Conservation (phyloP, 2,797 vertebrate species). For the Semaprochilodus insignis region DNA sequence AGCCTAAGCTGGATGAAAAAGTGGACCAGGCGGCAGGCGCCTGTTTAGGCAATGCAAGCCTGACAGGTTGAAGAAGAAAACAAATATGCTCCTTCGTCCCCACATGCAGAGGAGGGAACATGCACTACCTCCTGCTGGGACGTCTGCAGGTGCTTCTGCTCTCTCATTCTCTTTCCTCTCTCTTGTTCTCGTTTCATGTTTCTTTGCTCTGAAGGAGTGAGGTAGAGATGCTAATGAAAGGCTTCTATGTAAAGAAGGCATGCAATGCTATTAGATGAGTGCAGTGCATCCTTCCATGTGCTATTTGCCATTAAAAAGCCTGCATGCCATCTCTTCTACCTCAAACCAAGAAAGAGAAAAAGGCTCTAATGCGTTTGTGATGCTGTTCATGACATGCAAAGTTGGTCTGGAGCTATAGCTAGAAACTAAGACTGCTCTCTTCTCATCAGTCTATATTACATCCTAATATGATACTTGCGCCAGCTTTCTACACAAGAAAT, state of each 20-base stretch:
- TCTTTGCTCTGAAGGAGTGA: neutral
- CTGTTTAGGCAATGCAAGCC: neutral
- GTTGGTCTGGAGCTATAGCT: too few relatives aligned
- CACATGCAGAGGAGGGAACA: slow-evolving; percentile 4
- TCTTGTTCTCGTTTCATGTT: neutral
- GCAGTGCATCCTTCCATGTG: neutral
- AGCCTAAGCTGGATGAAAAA: neutral
- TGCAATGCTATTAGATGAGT: neutral
- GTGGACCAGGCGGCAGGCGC: neutral
- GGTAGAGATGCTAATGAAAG: neutral
- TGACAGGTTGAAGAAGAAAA: slow-evolving; percentile 16
- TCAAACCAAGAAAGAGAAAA: neutral
- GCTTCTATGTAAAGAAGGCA: neutral
- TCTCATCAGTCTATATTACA: neutral
- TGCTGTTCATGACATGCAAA: neutral
- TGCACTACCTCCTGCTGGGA: slow-evolving; percentile 24
- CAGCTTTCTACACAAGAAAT: too few relatives aligned
- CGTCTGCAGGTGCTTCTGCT: slow-evolving; percentile 30
- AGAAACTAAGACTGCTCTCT: neutral
- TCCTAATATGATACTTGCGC: too few relatives aligned
- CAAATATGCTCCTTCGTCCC: slow-evolving; percentile 9
- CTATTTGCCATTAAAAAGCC: neutral
- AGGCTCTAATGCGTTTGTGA: neutral
- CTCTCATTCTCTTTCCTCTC: neutral
- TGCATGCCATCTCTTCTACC: neutral